These are phyloP conservation scores for Temnothorax ravouxi DNA, from an alignment of 2,888 invertebrate genomes.

Conservation along the genomic window DNA sequence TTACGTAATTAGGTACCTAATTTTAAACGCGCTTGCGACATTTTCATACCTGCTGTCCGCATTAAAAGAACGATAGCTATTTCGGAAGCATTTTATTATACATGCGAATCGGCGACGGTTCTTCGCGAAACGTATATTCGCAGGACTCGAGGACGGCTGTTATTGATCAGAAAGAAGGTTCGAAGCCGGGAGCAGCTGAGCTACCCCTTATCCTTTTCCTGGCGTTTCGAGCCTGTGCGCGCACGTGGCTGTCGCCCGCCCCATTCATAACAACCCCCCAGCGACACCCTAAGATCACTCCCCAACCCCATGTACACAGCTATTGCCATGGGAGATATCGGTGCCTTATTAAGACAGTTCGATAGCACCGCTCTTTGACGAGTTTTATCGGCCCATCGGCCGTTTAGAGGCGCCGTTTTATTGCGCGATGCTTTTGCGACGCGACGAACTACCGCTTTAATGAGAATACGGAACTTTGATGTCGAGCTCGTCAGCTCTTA, in stretches of 20 bases:
- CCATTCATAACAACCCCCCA: conserved; percentile 78
- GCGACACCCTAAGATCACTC: conserved; percentile 61
- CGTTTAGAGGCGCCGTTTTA: background rate
- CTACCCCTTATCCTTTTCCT: conserved; percentile 76
- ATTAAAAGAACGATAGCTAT: background rate
- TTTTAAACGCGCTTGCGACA: background rate
- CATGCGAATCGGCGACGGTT: background rate
- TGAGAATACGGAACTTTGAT: background rate
- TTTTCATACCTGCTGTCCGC: background rate
- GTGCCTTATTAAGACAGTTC: conserved; percentile 64
- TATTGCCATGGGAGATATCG: conserved; percentile 80
- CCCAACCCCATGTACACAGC: conserved; percentile 74
- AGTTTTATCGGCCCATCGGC: conserved; percentile 35
- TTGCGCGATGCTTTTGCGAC: background rate
- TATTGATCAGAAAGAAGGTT: conserved; percentile 79
- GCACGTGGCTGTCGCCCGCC: conserved; percentile 80
- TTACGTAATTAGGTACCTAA: background rate
- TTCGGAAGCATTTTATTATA: background rate
- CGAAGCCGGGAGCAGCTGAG: conserved; percentile 76
- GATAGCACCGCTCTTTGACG: conserved; percentile 47
- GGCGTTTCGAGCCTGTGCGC: conserved; percentile 65
- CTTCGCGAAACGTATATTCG: conserved; percentile 12
- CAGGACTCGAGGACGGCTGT: conserved; percentile 60
- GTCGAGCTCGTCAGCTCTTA: background rate
- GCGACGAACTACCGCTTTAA: background rate